These are phyloP conservation scores for Mercenaria mercenaria DNA, from an alignment of 1,140 invertebrate genomes.

Conservation along the genomic window DNA sequence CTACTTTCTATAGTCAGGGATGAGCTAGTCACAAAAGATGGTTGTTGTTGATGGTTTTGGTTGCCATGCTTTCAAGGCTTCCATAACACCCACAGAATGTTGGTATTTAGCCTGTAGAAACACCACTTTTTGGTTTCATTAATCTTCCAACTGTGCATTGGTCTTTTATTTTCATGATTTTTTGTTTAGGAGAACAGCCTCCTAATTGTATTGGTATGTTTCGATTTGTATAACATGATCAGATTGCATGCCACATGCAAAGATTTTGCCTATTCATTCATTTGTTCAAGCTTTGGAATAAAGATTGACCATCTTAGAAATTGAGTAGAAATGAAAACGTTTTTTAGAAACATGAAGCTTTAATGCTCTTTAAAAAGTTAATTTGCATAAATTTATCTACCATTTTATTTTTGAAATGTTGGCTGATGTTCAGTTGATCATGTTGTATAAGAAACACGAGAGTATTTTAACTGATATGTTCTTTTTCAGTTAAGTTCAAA, in stretches of 20 bases:
- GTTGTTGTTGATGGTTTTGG: slow-evolving; percentile 7
- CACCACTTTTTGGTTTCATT: slow-evolving; percentile 8
- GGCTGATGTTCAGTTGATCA: neutral
- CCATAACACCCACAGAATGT: slow-evolving; percentile 8
- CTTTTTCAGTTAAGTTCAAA: neutral
- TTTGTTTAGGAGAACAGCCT: neutral
- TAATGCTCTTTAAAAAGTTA: too few relatives aligned
- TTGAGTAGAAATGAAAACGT: too few relatives aligned
- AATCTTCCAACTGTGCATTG: neutral
- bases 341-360: too few relatives aligned
- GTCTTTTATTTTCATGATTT: neutral
- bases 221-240: neutral
- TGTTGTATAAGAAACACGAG: neutral
- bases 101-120: slow-evolving; percentile 13
- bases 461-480: neutral
- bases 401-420: too few relatives aligned
- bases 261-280: too few relatives aligned
- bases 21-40: slow-evolving; percentile 29
- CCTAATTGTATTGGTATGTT: neutral
- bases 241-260: neutral
- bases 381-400: too few relatives aligned
- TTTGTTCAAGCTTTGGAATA: too few relatives aligned
- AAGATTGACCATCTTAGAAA: too few relatives aligned
- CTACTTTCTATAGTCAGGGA: too few relatives aligned
- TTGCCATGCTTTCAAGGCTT: neutral